These are phyloP conservation scores for Cebidichthys violaceus DNA, from an alignment of 2,113 vertebrate species.

Conservation along the genomic window DNA sequence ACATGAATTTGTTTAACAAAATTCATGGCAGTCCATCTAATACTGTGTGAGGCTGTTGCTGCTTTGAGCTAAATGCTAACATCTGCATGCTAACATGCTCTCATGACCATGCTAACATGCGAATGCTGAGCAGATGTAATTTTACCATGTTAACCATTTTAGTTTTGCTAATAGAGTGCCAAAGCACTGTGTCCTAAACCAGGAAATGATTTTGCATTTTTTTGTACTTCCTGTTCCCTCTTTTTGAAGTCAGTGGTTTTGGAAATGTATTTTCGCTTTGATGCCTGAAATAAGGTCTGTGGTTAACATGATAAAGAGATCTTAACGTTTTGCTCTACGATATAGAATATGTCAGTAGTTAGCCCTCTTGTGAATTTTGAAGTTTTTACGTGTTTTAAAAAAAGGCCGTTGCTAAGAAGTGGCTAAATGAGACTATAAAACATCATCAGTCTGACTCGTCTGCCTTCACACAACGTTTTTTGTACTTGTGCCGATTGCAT, in stretches of 20 bases:
- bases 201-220: not conserved
- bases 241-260: not conserved
- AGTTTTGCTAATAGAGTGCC: not conserved
- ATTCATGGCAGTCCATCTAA: not conserved
- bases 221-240: not conserved
- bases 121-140: not conserved
- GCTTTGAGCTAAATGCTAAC: not conserved
- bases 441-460: too few relatives aligned
- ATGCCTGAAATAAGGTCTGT: not conserved
- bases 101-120: not conserved
- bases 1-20: not conserved
- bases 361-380: too few relatives aligned
- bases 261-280: not conserved
- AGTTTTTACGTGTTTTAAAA: too few relatives aligned
- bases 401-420: too few relatives aligned
- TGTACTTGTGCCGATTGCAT: too few relatives aligned
- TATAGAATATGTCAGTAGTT: not conserved
- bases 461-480: too few relatives aligned
- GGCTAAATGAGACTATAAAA: too few relatives aligned
- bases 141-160: not conserved
- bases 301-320: not conserved
- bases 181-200: not conserved
- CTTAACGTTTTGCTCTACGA: not conserved
- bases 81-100: not conserved
- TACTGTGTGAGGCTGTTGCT: not conserved